Conservation (phyloP, 2,888 invertebrate species). For the Halocaridina rubra region DNA sequence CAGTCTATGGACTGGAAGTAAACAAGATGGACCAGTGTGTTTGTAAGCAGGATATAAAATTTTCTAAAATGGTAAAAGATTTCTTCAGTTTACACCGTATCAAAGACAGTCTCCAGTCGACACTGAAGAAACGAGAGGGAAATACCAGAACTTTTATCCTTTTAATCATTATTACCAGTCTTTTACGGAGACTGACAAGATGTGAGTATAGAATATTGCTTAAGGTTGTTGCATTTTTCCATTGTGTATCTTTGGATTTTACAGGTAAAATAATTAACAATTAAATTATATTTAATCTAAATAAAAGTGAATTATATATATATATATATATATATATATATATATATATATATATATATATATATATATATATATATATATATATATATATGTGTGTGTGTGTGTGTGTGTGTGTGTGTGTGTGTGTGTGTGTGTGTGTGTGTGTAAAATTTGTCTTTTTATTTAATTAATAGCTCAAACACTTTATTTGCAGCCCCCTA, state of each 20-base stretch:
- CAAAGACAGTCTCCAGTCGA: constrained; percentile 51
- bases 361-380: not conserved
- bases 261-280: too few relatives aligned
- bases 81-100: constrained; percentile 53
- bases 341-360: not conserved
- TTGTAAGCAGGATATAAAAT: not conserved
- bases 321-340: too few relatives aligned
- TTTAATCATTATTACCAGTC: constrained; percentile 51
- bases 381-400: constrained; percentile 2
- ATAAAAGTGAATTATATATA: too few relatives aligned
- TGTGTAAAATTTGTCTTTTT: not conserved
- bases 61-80: constrained; percentile 44
- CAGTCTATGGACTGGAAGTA: constrained; percentile 20
- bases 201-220: too few relatives aligned
- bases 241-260: too few relatives aligned
- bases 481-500: constrained; percentile 41
- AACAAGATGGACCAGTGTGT: not conserved
- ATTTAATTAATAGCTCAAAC: not conserved
- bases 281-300: too few relatives aligned
- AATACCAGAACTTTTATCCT: constrained; percentile 53
- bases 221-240: too few relatives aligned
- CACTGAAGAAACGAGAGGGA: constrained; percentile 49
- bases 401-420: not conserved
- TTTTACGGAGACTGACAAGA: constrained; percentile 53
- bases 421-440: not conserved